Conservation (phyloP, 2,113 vertebrate species). For the Odobenus rosmarus region DNA sequence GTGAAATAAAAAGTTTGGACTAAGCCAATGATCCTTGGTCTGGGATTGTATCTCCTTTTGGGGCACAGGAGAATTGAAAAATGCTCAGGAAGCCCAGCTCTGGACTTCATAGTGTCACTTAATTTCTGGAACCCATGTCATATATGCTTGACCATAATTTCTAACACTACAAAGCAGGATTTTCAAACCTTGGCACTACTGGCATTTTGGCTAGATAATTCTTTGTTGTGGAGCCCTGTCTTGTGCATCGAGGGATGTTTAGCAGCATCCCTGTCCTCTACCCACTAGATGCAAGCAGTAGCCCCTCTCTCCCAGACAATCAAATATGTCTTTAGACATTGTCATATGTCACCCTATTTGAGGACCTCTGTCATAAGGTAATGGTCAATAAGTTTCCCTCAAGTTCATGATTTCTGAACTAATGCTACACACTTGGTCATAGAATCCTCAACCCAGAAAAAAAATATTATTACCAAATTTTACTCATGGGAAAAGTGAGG, state of each 20-base stretch:
- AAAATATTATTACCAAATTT: constrained; percentile 21
- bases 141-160: neutral
- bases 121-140: neutral
- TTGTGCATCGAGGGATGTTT: neutral
- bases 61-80: neutral
- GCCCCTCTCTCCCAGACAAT: neutral
- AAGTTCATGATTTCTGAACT: neutral
- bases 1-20: neutral
- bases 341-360: neutral
- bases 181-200: neutral
- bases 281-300: neutral
- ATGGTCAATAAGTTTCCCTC: neutral
- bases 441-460: neutral
- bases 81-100: neutral
- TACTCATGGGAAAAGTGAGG: neutral
- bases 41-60: neutral
- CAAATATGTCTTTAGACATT: neutral
- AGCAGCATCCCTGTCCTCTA: neutral
- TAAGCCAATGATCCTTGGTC: neutral
- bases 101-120: neutral
- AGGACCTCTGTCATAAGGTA: neutral
- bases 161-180: neutral
- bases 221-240: neutral
- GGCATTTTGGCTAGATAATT: neutral
- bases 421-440: neutral